Evolutionary conservation across 2,797 vertebrate genomes (phyloP), one percentile per base, ranked within the genome.

Genomic region (Pangasius djambal): DNA sequence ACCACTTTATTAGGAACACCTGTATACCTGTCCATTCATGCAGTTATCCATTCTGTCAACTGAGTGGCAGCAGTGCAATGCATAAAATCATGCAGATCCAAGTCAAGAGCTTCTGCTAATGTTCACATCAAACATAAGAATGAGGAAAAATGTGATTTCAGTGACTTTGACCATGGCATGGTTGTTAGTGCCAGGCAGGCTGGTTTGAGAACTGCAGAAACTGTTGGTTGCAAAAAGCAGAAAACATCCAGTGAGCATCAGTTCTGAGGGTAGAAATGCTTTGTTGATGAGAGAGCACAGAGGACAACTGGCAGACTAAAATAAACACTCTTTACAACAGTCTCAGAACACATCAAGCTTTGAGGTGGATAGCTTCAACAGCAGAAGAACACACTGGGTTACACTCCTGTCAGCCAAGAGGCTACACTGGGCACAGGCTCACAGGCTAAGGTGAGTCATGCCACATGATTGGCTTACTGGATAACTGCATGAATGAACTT

Each of bases 261-360:
- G 55, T 15, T 20, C 61, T 65, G 82, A 31, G 82, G 40, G 40
- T 18, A 83, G 40, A 83, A 83, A 65, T 84, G 40, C 40, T 83
- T 31, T 48, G 28, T 48, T 12, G 28, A 83, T 65, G 40, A 44
- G 44, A 50, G 8, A 20, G 16, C 34, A 40, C 13, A 84, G 40
- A 84, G 22, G n/a, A 65, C 6, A 83, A 48, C 6, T 65, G 15
- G 40, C 83, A 85, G 22, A 69, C 37, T 85, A 6, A 84, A 48
- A 65, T 83, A 44, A 83, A 65, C 59, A 65, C 37, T 48, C 7
- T 65, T 65, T 67, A 67, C 28, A 65, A 67, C 16, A 20, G 67
- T n/a, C 4, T 50, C 15, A 50, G 25, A 84, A 67, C 40, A 67
- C 1, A 16, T 67, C 61, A 12, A 52, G 28, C 61, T 3, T 40